These are phyloP conservation scores for Drosophila nigritarsus DNA, from an alignment of 2,888 invertebrate species.

Conservation along the genomic window DNA sequence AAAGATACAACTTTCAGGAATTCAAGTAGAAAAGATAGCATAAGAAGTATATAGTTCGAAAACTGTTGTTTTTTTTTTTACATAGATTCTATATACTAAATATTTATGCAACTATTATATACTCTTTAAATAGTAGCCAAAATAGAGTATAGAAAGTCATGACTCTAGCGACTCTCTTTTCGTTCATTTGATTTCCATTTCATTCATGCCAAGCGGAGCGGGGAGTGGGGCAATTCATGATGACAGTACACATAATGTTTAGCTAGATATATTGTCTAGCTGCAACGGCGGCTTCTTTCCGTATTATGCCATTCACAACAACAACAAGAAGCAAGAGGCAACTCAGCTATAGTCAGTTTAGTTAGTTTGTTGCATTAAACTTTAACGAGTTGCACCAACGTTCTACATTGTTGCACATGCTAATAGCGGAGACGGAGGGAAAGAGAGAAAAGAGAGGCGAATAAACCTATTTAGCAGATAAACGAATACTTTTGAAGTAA, in stretches of 20 bases:
- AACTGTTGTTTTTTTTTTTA: background rate
- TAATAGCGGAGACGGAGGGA: slow-evolving; percentile 29
- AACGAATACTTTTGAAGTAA: background rate
- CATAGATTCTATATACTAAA: background rate
- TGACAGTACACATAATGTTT: slow-evolving; percentile 48
- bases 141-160: slow-evolving; percentile 1
- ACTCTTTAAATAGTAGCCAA: background rate
- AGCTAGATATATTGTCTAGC: slow-evolving; percentile 24
- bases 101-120: background rate
- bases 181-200: slow-evolving; percentile 52
- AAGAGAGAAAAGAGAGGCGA: background rate
- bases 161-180: slow-evolving; percentile 8
- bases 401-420: slow-evolving; percentile 61
- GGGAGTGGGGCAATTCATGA: slow-evolving; percentile 2
- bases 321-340: slow-evolving; percentile 14
- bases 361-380: slow-evolving; percentile 22
- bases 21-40: background rate
- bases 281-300: slow-evolving; percentile 47
- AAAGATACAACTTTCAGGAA: background rate
- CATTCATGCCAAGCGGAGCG: slow-evolving; percentile 49
- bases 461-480: background rate
- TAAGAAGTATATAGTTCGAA: background rate
- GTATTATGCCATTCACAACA: slow-evolving; percentile 44
- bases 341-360: slow-evolving; percentile 4
- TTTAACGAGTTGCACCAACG: slow-evolving; percentile 27